Evolutionary conservation across 2,888 invertebrate species (phyloP).

Genomic region (Eudasyphora cyanicolor): DNA sequence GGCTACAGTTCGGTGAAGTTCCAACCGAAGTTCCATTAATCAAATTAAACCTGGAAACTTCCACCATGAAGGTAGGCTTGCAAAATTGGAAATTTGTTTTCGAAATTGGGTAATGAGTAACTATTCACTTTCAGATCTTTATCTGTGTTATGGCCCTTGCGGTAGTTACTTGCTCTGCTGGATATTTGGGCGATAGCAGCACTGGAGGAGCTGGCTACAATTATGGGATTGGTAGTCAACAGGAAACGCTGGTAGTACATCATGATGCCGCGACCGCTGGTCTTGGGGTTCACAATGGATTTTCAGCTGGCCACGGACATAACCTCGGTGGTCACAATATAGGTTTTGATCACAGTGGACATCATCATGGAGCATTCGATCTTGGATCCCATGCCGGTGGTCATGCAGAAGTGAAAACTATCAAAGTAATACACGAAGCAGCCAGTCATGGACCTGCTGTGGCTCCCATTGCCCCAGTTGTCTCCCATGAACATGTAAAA

Average conservation of each 20-base stretch:
- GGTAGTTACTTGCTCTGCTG: constrained; percentile 61
- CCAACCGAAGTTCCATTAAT: constrained; percentile 69
- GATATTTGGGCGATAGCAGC: constrained; percentile 46
- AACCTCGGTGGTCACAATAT: not conserved
- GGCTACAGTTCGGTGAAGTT: constrained; percentile 64
- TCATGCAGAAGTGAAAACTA: constrained; percentile 28
- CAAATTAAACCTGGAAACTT: constrained; percentile 70
- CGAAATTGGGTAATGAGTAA: not conserved
- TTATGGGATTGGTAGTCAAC: constrained; percentile 21
- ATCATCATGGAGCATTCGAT: constrained; percentile 33
- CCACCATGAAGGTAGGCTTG: constrained; percentile 64
- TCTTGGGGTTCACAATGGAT: constrained; percentile 39
- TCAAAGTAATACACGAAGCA: constrained; percentile 37
- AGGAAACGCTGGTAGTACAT: constrained; percentile 36
- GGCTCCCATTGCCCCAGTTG: constrained; percentile 43
- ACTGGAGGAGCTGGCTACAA: constrained; percentile 32
- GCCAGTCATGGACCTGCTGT: constrained; percentile 51
- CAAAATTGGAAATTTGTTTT: too few species aligned
- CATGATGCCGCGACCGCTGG: constrained; percentile 39
- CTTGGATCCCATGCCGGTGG: constrained; percentile 53
- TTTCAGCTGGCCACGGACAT: constrained; percentile 28
- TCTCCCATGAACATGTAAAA: constrained; percentile 46
- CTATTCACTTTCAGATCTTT: constrained; percentile 46
- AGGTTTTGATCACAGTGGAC: too few species aligned
- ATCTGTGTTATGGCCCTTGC: constrained; percentile 55